Percentiles rank a stretch among this genome's conserved stretches.
Evolutionary conservation across 2,888 invertebrate genomes (phyloP).

Genomic region (Ecliptopera silaceata): DNA sequence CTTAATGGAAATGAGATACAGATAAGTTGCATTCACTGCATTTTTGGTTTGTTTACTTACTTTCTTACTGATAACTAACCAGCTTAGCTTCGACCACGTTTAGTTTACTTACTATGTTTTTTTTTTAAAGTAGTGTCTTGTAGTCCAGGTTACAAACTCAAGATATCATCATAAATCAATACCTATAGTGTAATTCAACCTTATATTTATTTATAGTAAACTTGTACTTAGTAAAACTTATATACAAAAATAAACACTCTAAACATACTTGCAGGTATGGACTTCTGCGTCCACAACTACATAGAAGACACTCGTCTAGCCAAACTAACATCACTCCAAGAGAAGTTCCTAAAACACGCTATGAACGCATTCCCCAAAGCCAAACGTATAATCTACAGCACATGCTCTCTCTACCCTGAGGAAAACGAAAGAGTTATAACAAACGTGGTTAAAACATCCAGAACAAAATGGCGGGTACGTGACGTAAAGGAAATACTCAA

Average conservation of each 20-base stretch:
- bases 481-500: constrained; percentile 84
- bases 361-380: constrained; percentile 92
- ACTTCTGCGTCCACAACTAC: constrained; percentile 71
- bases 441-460: constrained; percentile 84
- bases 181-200: too few relatives aligned
- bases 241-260: background rate
- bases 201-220: too few relatives aligned
- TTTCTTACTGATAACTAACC: too few relatives aligned
- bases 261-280: constrained; percentile 53
- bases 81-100: too few relatives aligned
- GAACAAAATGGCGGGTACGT: constrained; percentile 84
- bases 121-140: too few relatives aligned
- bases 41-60: too few relatives aligned
- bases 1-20: too few relatives aligned
- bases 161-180: too few relatives aligned
- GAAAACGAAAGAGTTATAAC: constrained; percentile 97
- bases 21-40: too few relatives aligned
- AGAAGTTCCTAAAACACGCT: constrained; percentile 92
- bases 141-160: too few relatives aligned
- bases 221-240: too few relatives aligned
- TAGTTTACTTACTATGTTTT: too few relatives aligned
- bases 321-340: constrained; percentile 90
- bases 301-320: constrained; percentile 80
- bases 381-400: constrained; percentile 96
- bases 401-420: constrained; percentile 94